Conservation (phyloP, 2,888 invertebrate genomes). For the Chymomyza fuscimana region DNA sequence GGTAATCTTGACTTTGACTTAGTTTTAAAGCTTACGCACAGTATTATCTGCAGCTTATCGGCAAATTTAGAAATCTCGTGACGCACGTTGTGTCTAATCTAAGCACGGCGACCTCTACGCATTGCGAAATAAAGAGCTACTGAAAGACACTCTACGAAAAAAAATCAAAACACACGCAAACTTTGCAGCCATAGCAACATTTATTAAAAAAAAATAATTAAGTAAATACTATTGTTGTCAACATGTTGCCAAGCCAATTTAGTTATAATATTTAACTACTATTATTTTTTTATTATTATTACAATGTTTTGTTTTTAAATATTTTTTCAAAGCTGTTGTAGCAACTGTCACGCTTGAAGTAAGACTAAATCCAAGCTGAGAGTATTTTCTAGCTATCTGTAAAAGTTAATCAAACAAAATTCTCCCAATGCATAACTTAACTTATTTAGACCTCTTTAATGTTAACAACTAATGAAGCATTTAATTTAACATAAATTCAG, state of each 20-base stretch:
- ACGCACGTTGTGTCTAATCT: conserved; percentile 38
- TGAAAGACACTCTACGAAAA: conserved; percentile 14
- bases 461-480: not conserved
- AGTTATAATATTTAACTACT: not conserved
- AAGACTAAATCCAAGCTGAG: not conserved
- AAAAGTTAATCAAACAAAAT: not conserved
- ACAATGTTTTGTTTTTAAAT: conserved; percentile 19
- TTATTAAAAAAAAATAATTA: not conserved
- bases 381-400: not conserved
- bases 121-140: conserved; percentile 31
- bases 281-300: conserved; percentile 2
- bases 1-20: conserved; percentile 52
- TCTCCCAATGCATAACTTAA: not conserved
- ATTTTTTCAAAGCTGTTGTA: not conserved
- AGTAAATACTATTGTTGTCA: not conserved
- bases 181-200: conserved; percentile 37
- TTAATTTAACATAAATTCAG: not conserved
- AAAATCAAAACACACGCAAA: not conserved
- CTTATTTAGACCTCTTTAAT: not conserved
- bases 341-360: not conserved
- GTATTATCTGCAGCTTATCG: not conserved
- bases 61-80: not conserved
- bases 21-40: conserved; percentile 20
- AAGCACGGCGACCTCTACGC: conserved; percentile 3
- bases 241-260: conserved; percentile 64